These are phyloP conservation scores for Eumaeus atala DNA, from an alignment of 1,140 invertebrate species.

Conservation along the genomic window DNA sequence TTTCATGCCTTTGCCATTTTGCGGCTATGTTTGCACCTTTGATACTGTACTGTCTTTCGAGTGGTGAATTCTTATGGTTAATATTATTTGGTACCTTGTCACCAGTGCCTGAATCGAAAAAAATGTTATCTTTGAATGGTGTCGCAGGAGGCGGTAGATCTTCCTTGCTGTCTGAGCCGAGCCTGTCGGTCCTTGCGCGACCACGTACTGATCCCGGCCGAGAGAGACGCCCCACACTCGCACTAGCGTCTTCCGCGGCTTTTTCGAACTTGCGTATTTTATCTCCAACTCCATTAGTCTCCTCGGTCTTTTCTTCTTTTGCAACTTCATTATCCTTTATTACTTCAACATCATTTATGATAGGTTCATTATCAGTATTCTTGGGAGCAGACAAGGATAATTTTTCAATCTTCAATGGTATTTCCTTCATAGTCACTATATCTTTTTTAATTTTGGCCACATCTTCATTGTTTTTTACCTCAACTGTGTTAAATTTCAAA, in stretches of 20 bases:
- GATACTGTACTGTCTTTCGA: slow-evolving; percentile 43
- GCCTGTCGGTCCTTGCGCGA: slow-evolving; percentile 37
- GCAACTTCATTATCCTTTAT: slow-evolving; percentile 17
- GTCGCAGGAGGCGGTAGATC: slow-evolving; percentile 53
- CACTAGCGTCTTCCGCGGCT: slow-evolving; percentile 54
- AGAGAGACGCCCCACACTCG: slow-evolving; percentile 39
- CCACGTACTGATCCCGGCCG: slow-evolving; percentile 54
- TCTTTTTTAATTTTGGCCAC: slow-evolving; percentile 35
- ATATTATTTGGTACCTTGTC: slow-evolving; percentile 12
- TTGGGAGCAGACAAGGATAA: slow-evolving; percentile 31
- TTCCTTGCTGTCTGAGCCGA: slow-evolving; percentile 47
- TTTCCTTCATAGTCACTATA: slow-evolving; percentile 34
- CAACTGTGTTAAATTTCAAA: slow-evolving; percentile 34
- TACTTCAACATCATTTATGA: background rate
- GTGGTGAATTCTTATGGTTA: slow-evolving; percentile 16
- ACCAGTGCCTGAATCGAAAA: slow-evolving; percentile 29
- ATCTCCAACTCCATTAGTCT: slow-evolving; percentile 62
- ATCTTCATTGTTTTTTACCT: slow-evolving; percentile 36
- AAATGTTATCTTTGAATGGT: slow-evolving; percentile 53
- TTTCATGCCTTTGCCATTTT: slow-evolving; percentile 49
- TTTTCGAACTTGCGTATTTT: slow-evolving; percentile 67
- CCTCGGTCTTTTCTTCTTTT: slow-evolving; percentile 32
- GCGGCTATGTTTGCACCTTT: slow-evolving; percentile 32
- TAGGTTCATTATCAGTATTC: slow-evolving; percentile 24
- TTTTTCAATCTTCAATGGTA: slow-evolving; percentile 42